Evolutionary conservation across 2,888 invertebrate genomes (phyloP), one percentile per base, ranked within the genome.

Genomic region (Phalera bucephala): DNA sequence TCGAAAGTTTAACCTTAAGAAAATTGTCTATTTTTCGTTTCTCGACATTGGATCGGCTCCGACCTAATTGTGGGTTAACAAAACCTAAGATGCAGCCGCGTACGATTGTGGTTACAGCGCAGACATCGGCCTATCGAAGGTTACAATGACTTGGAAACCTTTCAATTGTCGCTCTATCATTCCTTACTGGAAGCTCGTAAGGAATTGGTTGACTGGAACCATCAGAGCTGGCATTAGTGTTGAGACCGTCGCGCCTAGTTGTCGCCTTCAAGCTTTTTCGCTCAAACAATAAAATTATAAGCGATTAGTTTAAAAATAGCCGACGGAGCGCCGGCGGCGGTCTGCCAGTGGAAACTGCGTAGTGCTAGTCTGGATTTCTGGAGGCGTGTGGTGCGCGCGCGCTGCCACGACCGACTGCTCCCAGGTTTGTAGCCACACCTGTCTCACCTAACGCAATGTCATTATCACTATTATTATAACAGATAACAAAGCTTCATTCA

Each of bases 231-330:
- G 82, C 86, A 81, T 86, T 86, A 83, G 80, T 75, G 71, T 57
- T 63, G 69, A 74, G 73, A 64, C 74, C 79, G 80, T 70, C 82
- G 83, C 66, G 78, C 73, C 73, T 72, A 76, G 82, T 82, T 82
- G 88, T 87, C 88, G 87, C 76, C 61, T 78, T 73, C 70, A 65
- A 64, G 69, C 74, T 76, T n/a, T 87, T 84, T 83, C 73, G 81
- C 73, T 76, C 69, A 83, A 88, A 88, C 86, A 88, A 88, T 88
- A 86, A 89, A 87, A 86, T 88, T 87, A 87, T 88, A 87, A 80
- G 80, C 83, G 75, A 68, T 71, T 56, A 62, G 71, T 72, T 81
- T 85, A 83, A 78, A 87, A 86, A 87, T 87, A 87, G 80, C 68
- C 45, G 64, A 64, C 62, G 57, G 67, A 61, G 72, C 68, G 68